Conservation (phyloP, 1,140 invertebrate species). For the Tyrophagus putrescentiae region DNA sequence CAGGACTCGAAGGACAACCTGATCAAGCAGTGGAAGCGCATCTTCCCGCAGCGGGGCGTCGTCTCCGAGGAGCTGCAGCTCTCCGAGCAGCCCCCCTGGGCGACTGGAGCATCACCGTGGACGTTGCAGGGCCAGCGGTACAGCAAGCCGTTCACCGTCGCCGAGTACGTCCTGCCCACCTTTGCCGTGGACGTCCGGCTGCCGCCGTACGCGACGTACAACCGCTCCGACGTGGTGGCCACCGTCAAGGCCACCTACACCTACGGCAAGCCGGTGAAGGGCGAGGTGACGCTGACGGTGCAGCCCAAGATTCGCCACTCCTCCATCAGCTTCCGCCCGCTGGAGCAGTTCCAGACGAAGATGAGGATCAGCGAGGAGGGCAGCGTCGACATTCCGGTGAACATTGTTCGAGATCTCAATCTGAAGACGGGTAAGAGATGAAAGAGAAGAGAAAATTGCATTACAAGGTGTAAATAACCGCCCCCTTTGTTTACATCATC, state of each 20-base stretch:
- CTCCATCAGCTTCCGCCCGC: slow-evolving; percentile 26
- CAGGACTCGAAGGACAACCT: slow-evolving; percentile 61
- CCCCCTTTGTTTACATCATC: too few species aligned
- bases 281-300: slow-evolving; percentile 30
- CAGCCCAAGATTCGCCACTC: slow-evolving; percentile 27
- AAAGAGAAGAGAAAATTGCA: too few species aligned
- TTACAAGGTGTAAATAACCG: too few species aligned
- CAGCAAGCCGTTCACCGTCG: slow-evolving; percentile 55
- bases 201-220: slow-evolving; percentile 61
- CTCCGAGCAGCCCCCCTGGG: slow-evolving; percentile 67
- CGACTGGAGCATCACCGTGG: too few species aligned
- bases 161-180: slow-evolving; percentile 81
- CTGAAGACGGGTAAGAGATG: too few species aligned
- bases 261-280: slow-evolving; percentile 60
- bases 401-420: slow-evolving; percentile 26
- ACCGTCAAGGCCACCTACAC: slow-evolving; percentile 66
- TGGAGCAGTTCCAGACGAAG: slow-evolving; percentile 28
- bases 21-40: slow-evolving; percentile 59
- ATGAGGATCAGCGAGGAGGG: slow-evolving; percentile 25
- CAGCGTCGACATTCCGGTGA: slow-evolving; percentile 27
- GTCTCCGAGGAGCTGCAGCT: slow-evolving; percentile 61
- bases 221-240: slow-evolving; percentile 54
- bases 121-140: slow-evolving; percentile 43
- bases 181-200: slow-evolving; percentile 78
- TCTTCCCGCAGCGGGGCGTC: slow-evolving; percentile 45